Percentiles rank a stretch among this genome's conserved stretches.
These are phyloP conservation scores for Camponotus floridanus DNA, from an alignment of 1,140 invertebrate genomes.

Conservation along the genomic window DNA sequence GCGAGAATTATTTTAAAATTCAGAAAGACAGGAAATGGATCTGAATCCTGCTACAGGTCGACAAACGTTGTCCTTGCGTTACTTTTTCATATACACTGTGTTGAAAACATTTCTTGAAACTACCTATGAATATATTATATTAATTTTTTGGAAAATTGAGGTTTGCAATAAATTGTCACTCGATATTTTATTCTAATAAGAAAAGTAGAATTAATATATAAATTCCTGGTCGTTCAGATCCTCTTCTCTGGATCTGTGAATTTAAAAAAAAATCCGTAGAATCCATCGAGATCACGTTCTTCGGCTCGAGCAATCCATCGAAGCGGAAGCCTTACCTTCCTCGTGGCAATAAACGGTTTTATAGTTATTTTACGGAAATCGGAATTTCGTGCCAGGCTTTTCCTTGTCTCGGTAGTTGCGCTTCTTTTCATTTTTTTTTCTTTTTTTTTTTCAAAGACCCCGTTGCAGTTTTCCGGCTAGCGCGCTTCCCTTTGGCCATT, in stretches of 20 bases:
- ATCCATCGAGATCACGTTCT: not conserved
- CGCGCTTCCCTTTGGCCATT: not conserved
- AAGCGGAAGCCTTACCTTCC: constrained; percentile 23
- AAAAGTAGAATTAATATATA: constrained; percentile 1
- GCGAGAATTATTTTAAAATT: not conserved
- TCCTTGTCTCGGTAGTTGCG: not conserved
- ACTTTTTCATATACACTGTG: not conserved
- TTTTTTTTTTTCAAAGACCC: constrained; percentile 17
- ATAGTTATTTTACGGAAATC: constrained; percentile 65
- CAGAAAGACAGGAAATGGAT: not conserved
- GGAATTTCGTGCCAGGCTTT: constrained; percentile 58
- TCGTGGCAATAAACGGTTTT: constrained; percentile 29
- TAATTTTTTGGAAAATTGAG: too few species aligned
- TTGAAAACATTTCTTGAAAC: not conserved
- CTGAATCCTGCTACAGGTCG: not conserved
- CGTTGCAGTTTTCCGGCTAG: constrained; percentile 3
- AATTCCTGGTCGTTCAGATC: constrained; percentile 19
- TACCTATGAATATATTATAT: not conserved
- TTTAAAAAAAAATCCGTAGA: constrained; percentile 28
- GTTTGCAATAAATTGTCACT: not conserved
- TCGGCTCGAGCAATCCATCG: constrained; percentile 38
- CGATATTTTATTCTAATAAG: not conserved
- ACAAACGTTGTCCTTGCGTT: constrained; percentile 3
- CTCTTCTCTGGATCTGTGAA: not conserved
- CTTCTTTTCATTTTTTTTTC: not conserved